phyloP scores from a whole-genome alignment of 2,797 vertebrate genomes.

The Threskiornis aethiopicus region DNA sequence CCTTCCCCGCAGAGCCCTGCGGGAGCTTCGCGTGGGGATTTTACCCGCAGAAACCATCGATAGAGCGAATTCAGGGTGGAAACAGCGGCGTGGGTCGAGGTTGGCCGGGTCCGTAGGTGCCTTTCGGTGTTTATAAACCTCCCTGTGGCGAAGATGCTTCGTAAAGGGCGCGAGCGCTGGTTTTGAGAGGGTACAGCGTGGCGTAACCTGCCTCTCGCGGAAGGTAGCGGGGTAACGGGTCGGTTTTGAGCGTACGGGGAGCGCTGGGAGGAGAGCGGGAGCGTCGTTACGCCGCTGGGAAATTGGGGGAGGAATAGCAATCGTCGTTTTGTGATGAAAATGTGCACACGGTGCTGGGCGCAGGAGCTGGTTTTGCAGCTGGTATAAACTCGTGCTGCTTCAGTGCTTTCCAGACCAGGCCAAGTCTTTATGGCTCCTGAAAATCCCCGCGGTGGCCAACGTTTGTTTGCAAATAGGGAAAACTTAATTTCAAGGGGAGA shows the following conservation, averaged over 20 bases:
- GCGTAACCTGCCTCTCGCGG: fast-evolving
- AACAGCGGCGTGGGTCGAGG: fast-evolving
- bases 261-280: fast-evolving
- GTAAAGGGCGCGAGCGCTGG: fast-evolving
- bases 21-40: fast-evolving
- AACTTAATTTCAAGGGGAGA: neutral
- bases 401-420: neutral
- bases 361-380: neutral
- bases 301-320: fast-evolving
- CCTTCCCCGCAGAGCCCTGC: fast-evolving
- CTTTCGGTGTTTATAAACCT: neutral
- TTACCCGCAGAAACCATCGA: fast-evolving
- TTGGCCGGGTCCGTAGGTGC: fast-evolving
- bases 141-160: fast-evolving
- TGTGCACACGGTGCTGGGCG: fast-evolving
- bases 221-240: fast-evolving
- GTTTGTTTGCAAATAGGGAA: neutral
- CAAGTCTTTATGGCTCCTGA: neutral
- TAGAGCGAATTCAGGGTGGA: too few relatives aligned
- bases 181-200: neutral
- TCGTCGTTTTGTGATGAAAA: fast-evolving
- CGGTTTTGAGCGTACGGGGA: fast-evolving
- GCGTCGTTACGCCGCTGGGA: fast-evolving
- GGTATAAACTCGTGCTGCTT: too few relatives aligned
- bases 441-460: neutral